These are phyloP conservation scores for Stomatorhinus ivindoensis DNA, from an alignment of 2,113 vertebrate genomes.

Conservation along the genomic window DNA sequence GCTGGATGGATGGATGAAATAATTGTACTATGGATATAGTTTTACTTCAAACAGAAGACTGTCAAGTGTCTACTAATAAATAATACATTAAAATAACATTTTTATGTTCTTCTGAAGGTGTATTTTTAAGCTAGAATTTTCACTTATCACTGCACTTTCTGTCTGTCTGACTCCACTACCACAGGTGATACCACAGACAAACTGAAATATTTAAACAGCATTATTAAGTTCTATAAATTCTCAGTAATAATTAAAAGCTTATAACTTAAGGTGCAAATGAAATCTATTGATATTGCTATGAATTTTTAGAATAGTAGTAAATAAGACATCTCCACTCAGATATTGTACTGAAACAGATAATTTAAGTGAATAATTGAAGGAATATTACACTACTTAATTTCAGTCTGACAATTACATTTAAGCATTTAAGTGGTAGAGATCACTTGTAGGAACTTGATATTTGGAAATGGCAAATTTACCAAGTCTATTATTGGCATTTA, in stretches of 20 bases:
- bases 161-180: not conserved
- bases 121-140: not conserved
- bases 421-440: not conserved
- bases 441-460: not conserved
- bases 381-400: not conserved
- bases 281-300: not conserved
- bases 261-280: not conserved
- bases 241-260: conserved; percentile 2
- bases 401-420: not conserved
- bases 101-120: not conserved
- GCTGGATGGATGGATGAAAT: not conserved
- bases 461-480: not conserved
- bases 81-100: not conserved
- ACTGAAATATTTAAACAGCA: not conserved
- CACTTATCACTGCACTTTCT: not conserved
- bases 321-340: not conserved
- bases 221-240: not conserved
- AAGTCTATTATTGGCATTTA: not conserved
- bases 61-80: not conserved
- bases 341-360: not conserved
- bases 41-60: not conserved
- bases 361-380: not conserved
- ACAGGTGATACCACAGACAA: not conserved
- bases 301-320: not conserved
- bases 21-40: not conserved